phyloP scores from a whole-genome alignment of 2,888 invertebrate genomes.

The Elmis aenea region DNA sequence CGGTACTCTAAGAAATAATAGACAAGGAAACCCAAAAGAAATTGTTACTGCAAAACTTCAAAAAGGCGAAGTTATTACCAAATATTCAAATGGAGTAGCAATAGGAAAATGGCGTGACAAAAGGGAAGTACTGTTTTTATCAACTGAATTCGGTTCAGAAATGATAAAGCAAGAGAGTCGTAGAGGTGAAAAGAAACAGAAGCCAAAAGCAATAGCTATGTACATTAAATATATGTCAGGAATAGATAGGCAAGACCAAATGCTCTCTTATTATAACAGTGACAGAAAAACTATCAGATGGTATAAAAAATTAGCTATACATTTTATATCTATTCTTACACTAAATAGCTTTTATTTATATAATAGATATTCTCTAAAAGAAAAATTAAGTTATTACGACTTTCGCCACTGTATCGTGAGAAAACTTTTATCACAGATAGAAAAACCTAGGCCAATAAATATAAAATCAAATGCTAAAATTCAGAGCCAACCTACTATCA shows the following conservation, averaged over 20 bases:
- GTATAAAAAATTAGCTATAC: conserved; percentile 19
- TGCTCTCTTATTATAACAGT: conserved; percentile 21
- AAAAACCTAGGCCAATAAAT: too few species aligned
- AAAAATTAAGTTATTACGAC: too few species aligned
- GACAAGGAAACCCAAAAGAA: conserved; percentile 17
- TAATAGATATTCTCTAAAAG: too few species aligned
- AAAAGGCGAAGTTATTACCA: conserved; percentile 15
- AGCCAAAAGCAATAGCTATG: conserved; percentile 19
- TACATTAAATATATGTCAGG: conserved; percentile 23
- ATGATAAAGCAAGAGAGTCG: conserved; percentile 12
- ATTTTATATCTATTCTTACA: conserved; percentile 1
- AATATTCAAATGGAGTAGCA: conserved; percentile 10
- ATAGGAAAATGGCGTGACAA: conserved; percentile 25
- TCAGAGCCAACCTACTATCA: too few species aligned
- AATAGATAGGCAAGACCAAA: too few species aligned
- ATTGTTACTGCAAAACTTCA: conserved; percentile 8
- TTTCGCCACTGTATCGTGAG: too few species aligned
- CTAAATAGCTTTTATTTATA: conserved; percentile 1
- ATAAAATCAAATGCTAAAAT: too few species aligned
- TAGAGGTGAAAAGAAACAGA: conserved; percentile 10
- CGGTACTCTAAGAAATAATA: conserved; percentile 22
- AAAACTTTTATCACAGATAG: too few species aligned
- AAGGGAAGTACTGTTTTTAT: conserved; percentile 22
- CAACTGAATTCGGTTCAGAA: conserved; percentile 19
- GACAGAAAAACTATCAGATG: conserved; percentile 17